A percentile compares a stretch with the other conserved stretches of the same genome.
Conservation (phyloP, 53 echinoderm and acorn worm species). For the Actinopyga echinites region DNA sequence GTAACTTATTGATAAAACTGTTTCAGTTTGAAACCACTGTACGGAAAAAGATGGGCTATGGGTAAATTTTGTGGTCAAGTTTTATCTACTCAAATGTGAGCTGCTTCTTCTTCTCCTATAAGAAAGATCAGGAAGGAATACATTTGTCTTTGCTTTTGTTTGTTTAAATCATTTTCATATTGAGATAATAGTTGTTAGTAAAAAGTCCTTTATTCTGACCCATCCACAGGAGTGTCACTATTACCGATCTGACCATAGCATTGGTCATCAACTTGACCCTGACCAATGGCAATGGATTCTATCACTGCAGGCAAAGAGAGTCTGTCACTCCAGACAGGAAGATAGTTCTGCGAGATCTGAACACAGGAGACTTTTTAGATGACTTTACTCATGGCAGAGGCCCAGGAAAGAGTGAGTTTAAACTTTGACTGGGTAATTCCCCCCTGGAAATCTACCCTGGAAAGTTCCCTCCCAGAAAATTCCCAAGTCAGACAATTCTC, state of each 20-base stretch:
- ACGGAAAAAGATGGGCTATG: too few species aligned
- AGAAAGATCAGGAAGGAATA: not conserved
- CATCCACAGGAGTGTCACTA: conserved; percentile 67
- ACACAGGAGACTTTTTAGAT: conserved; percentile 87
- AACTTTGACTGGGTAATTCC: too few species aligned
- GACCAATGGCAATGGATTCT: conserved; percentile 90
- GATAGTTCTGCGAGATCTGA: conserved; percentile 76
- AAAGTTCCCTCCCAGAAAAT: too few species aligned
- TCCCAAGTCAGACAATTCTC: too few species aligned
- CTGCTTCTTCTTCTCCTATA: not conserved
- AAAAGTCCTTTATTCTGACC: not conserved
- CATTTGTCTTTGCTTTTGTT: too few species aligned
- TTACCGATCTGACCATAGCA: conserved; percentile 81
- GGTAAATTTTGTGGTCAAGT: too few species aligned
- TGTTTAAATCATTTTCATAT: too few species aligned
- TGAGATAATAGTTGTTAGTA: too few species aligned
- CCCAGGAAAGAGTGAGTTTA: conserved; percentile 68
- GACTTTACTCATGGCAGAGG: conserved; percentile 96
- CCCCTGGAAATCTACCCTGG: too few species aligned
- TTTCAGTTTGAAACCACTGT: too few species aligned
- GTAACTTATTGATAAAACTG: too few species aligned
- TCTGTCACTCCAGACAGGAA: conserved; percentile 73
- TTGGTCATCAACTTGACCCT: conserved; percentile 87
- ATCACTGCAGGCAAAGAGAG: conserved; percentile 72
- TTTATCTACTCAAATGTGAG: not conserved